Base-by-base conservation (phyloP, 2,797 vertebrate species). In the Aulostomus chinensis region DNA sequence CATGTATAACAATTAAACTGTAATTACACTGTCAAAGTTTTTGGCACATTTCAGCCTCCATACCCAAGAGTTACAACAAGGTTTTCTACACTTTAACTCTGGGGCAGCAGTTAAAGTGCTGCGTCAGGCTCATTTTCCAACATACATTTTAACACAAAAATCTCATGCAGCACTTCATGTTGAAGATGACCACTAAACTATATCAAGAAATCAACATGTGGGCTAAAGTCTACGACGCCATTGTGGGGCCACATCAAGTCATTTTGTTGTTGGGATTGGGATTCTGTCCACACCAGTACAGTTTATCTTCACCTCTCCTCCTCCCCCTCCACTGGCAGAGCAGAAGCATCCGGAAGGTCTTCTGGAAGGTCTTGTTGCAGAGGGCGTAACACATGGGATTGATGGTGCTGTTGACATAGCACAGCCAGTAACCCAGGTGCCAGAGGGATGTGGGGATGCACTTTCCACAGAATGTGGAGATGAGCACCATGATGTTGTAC, bases 301-400 rank as follows among this genome's bases (percentile, higher is more conserved):
- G 73, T 58, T 96, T 95, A 78, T 93, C 94, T 86, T 94, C 90
- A 28, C 86, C 86, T 72, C 86, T 81, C 68, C 90, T 93, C 81
- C 88, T 94, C 86, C 89, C 94, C 88, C 91, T 95, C 96, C 96
- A 98, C 68, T 92, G 94, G 83, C 97, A 99, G 64, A 97, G 91
- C 52, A 99, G 91, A 25, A 99, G 87, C 94, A 95, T 95, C 68
- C 94, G 94, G 80, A 99, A 99, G 42, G 97, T 99, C 85, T 97
- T 98, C 83, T 96, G 93, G 78, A 99, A 99, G 67, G 94, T 98
- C 91, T 96, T 98, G 91, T 99, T 99, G 88, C 97, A 99, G 57
- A 99, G 92, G 10, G 97, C 97, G 3, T 99, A 99, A 86, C 97
- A 99, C 76, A 99, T 98, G 31, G 97, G 97, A 83, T 99, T 99